Evolutionary conservation across 2,113 vertebrate species (phyloP).

Genomic region (Hypomesus transpacificus): DNA sequence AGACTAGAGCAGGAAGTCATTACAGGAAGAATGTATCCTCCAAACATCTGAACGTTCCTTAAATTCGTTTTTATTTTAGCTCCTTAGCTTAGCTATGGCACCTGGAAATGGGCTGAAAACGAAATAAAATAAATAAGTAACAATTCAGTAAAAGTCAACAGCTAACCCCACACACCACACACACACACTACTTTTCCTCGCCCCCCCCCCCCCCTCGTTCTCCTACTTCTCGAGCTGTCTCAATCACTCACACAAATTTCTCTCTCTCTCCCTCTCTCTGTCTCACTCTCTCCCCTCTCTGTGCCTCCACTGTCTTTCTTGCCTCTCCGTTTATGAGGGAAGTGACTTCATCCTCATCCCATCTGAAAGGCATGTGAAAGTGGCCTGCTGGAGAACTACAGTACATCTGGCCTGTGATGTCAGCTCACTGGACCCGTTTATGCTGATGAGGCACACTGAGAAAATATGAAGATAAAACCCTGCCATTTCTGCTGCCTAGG

Average conservation of each 20-base stretch:
- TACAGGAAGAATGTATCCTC: constrained; percentile 24
- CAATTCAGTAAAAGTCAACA: neutral
- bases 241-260: too few species aligned
- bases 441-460: constrained; percentile 33
- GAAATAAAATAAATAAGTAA: neutral
- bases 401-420: constrained; percentile 59
- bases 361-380: constrained; percentile 59
- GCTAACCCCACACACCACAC: too few species aligned
- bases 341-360: constrained; percentile 66
- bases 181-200: too few species aligned
- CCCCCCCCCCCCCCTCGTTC: neutral
- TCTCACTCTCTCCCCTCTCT: neutral
- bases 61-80: too few species aligned
- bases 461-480: constrained; percentile 31
- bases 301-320: neutral
- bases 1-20: constrained; percentile 5
- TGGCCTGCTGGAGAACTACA: constrained; percentile 36
- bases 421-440: constrained; percentile 48
- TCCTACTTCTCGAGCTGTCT: too few species aligned
- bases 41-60: constrained; percentile 16
- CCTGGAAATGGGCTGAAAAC: constrained; percentile 31
- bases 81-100: too few species aligned
- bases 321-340: constrained; percentile 56
- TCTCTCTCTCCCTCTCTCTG: neutral
- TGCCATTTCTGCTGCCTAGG: constrained; percentile 24